Conservation (phyloP, 2,797 vertebrate genomes). For the Pygocentrus nattereri region DNA sequence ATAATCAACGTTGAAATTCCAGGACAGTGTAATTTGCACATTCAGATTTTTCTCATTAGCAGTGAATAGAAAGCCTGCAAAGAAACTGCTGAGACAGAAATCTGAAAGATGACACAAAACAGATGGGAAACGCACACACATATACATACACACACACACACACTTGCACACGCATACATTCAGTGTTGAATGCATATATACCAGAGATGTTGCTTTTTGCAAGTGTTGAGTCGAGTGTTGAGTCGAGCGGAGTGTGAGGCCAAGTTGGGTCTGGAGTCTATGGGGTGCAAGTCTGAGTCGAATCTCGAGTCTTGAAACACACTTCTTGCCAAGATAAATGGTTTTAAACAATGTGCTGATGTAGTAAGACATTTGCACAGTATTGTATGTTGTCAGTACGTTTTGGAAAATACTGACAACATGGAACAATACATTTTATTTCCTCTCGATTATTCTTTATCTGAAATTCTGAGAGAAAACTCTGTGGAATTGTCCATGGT, state of each 20-base stretch:
- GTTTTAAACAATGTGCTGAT: too few relatives aligned
- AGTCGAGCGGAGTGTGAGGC: too few relatives aligned
- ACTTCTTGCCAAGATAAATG: too few relatives aligned
- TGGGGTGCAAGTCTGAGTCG: too few relatives aligned
- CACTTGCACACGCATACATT: slow-evolving; percentile 1
- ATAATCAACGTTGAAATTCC: background rate
- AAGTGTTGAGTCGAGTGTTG: too few relatives aligned
- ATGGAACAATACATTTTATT: too few relatives aligned
- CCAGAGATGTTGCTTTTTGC: background rate
- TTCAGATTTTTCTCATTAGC: background rate
- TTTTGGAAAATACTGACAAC: too few relatives aligned
- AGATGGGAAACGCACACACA: slow-evolving; percentile 1
- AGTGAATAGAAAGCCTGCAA: background rate
- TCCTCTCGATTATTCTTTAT: background rate
- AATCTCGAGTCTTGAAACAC: too few relatives aligned
- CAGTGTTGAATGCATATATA: background rate
- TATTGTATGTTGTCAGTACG: too few relatives aligned
- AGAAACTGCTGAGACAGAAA: background rate
- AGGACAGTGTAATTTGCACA: background rate
- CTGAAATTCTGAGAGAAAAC: slow-evolving; percentile 1
- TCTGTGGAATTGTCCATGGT: background rate
- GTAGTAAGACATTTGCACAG: too few relatives aligned
- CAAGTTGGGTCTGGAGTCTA: too few relatives aligned
- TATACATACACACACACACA: background rate
- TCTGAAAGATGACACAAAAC: background rate